phyloP scores from a whole-genome alignment of 1,140 invertebrate species.

The Trichonephila inaurata region DNA sequence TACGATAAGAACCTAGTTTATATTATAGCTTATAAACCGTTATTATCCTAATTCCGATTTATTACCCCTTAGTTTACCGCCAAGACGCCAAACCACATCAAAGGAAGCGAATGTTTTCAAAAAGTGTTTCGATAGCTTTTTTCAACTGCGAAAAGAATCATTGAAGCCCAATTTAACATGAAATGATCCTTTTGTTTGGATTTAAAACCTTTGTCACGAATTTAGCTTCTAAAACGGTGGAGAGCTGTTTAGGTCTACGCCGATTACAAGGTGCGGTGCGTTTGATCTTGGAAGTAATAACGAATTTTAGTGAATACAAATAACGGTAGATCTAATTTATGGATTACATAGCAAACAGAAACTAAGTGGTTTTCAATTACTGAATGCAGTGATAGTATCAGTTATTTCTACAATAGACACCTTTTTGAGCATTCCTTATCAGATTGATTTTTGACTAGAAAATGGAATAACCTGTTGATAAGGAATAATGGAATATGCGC shows the following conservation, averaged over 20 bases:
- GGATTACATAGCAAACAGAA: background rate
- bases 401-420: too few relatives aligned
- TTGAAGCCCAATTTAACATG: background rate
- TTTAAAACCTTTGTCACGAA: constrained; percentile 44
- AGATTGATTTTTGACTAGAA: too few relatives aligned
- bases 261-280: background rate
- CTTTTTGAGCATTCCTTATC: too few relatives aligned
- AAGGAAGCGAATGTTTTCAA: constrained; percentile 5
- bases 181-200: background rate
- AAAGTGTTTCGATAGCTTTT: background rate
- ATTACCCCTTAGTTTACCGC: background rate
- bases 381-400: background rate
- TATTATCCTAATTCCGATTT: background rate
- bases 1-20: background rate
- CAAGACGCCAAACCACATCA: background rate
- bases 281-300: background rate
- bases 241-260: background rate
- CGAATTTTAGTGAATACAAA: constrained; percentile 28
- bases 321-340: background rate
- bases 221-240: background rate
- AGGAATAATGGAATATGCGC: too few relatives aligned
- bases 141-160: background rate
- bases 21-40: background rate
- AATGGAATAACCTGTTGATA: too few relatives aligned
- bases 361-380: background rate